A percentile compares a stretch with the other conserved stretches of the same genome.
These are phyloP conservation scores for Furnarius figulus DNA, from an alignment of 2,113 vertebrate genomes.

Conservation along the genomic window DNA sequence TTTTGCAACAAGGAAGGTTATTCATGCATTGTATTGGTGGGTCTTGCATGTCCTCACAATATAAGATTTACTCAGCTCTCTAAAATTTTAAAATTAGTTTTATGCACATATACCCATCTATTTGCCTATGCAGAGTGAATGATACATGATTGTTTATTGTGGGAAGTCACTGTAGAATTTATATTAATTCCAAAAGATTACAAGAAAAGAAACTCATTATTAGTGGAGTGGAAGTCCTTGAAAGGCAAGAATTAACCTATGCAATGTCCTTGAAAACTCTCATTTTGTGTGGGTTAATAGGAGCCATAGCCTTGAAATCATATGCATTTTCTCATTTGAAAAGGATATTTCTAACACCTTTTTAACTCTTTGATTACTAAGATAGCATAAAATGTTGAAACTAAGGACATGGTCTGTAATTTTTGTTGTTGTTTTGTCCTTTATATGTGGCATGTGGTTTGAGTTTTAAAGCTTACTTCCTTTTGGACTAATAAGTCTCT, in stretches of 20 bases:
- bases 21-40: not conserved
- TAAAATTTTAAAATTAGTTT: not conserved
- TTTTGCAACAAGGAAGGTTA: not conserved
- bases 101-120: not conserved
- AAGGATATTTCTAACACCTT: conserved; percentile 19
- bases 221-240: not conserved
- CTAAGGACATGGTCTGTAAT: not conserved
- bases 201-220: not conserved
- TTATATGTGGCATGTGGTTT: conserved; percentile 67
- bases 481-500: conserved; percentile 59
- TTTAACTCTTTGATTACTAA: not conserved
- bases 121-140: not conserved
- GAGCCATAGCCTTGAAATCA: not conserved
- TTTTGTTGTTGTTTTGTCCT: conserved; percentile 17
- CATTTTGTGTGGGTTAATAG: not conserved
- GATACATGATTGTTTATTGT: not conserved
- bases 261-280: not conserved
- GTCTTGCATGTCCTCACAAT: not conserved
- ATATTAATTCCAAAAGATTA: not conserved
- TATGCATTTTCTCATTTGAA: conserved; percentile 20
- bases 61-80: not conserved
- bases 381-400: not conserved
- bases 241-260: not conserved
- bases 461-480: conserved; percentile 71
- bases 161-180: not conserved